Evolutionary conservation across 2,888 invertebrate species (phyloP).

Genomic region (Clivina fossor): DNA sequence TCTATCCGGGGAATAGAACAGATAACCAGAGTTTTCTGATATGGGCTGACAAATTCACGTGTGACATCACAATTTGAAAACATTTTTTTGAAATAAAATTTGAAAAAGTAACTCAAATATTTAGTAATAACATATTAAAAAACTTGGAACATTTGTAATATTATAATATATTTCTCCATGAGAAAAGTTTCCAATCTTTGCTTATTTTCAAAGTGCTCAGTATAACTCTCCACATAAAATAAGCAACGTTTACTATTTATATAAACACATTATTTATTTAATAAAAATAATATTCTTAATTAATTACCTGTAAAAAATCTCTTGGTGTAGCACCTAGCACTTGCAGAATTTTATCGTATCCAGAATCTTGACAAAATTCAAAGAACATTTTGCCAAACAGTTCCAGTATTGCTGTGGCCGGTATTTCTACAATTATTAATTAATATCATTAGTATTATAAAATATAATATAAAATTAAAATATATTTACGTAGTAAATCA

Average conservation of each 20-base stretch:
- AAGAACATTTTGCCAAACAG: constrained; percentile 93
- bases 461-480: constrained; percentile 1
- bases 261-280: neutral
- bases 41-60: too few species aligned
- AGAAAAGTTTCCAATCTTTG: too few species aligned
- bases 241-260: constrained; percentile 1
- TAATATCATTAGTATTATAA: neutral
- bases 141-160: too few species aligned
- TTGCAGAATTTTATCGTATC: constrained; percentile 94
- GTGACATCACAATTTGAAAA: too few species aligned
- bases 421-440: constrained; percentile 68
- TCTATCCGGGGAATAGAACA: too few species aligned
- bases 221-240: too few species aligned
- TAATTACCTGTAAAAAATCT: constrained; percentile 85
- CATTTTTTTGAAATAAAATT: too few species aligned
- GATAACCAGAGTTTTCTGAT: too few species aligned
- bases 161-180: too few species aligned
- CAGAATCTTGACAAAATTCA: constrained; percentile 94
- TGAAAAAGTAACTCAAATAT: too few species aligned
- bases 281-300: constrained; percentile 15
- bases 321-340: constrained; percentile 92
- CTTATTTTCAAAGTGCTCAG: too few species aligned
- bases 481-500: constrained; percentile 79
- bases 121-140: too few species aligned
- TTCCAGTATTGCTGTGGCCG: constrained; percentile 86